Evolutionary conservation across 1,140 invertebrate genomes (phyloP).

Genomic region (Macrocentrus cingulum): DNA sequence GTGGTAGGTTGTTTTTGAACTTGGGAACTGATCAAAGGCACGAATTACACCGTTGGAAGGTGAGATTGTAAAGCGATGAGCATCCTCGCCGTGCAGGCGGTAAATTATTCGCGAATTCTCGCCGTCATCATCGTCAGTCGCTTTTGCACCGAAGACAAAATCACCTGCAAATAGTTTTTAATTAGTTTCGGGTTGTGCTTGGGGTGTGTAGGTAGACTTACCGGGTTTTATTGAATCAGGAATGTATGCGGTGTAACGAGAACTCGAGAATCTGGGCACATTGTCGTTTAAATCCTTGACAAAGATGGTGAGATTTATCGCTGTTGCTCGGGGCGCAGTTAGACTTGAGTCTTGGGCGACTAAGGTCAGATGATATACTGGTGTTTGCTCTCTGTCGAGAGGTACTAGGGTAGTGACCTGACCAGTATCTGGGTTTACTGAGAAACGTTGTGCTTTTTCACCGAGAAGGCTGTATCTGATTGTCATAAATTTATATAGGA

Average conservation of each 20-base stretch:
- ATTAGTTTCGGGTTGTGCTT: neutral
- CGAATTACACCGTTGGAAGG: constrained; percentile 80
- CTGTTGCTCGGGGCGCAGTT: constrained; percentile 75
- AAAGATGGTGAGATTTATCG: constrained; percentile 78
- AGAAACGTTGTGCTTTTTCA: constrained; percentile 76
- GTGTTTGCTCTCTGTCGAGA: constrained; percentile 78
- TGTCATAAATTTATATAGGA: neutral
- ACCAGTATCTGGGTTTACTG: constrained; percentile 73
- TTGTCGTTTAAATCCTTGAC: constrained; percentile 88
- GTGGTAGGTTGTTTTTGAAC: constrained; percentile 65
- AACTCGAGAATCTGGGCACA: constrained; percentile 73
- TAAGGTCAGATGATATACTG: constrained; percentile 77
- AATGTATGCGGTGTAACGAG: constrained; percentile 74
- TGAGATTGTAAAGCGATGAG: constrained; percentile 76
- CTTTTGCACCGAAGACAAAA: constrained; percentile 87
- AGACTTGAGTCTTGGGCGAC: constrained; percentile 85
- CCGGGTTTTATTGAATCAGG: constrained; percentile 75
- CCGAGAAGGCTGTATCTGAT: constrained; percentile 74
- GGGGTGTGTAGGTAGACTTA: constrained; percentile 44
- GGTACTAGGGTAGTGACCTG: constrained; percentile 70
- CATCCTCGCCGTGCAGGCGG: constrained; percentile 74
- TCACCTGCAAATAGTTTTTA: constrained; percentile 57
- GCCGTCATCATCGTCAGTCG: constrained; percentile 77
- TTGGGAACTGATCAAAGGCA: constrained; percentile 63
- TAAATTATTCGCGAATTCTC: constrained; percentile 80